These are phyloP conservation scores for Otis tarda DNA, from an alignment of 2,113 vertebrate genomes.

Conservation along the genomic window DNA sequence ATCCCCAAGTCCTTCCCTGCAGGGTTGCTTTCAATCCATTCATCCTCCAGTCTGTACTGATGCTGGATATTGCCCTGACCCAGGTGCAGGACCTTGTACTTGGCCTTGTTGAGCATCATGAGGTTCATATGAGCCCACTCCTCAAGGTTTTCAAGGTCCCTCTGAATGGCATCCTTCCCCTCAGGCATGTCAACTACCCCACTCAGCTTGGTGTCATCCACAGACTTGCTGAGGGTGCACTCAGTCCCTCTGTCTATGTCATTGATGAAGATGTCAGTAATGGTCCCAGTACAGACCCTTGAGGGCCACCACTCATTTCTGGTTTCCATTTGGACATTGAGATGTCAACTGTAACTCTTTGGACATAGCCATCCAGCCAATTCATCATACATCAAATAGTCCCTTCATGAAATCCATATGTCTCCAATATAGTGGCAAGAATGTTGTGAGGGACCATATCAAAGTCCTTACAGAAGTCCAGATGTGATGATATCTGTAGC, in stretches of 20 bases:
- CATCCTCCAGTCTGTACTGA: not conserved
- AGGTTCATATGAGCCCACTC: not conserved
- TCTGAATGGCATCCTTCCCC: not conserved
- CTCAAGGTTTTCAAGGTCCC: not conserved
- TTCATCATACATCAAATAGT: not conserved
- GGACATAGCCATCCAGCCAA: not conserved
- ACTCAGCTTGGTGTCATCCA: not conserved
- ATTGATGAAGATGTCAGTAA: not conserved
- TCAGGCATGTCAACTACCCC: rapidly evolving
- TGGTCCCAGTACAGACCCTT: not conserved
- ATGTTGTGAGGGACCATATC: not conserved
- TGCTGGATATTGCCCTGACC: not conserved
- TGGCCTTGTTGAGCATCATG: not conserved
- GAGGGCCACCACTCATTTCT: not conserved
- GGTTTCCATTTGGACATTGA: not conserved
- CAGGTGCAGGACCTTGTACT: not conserved
- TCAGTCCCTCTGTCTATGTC: not conserved
- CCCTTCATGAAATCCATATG: not conserved
- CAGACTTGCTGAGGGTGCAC: not conserved
- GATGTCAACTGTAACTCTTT: not conserved
- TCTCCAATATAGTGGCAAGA: not conserved
- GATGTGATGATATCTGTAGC: not conserved
- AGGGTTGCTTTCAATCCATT: not conserved
- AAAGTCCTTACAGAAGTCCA: not conserved
- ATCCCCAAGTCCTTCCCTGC: not conserved